Evolutionary conservation across 1,140 invertebrate species (phyloP).

Genomic region (Atta texana): DNA sequence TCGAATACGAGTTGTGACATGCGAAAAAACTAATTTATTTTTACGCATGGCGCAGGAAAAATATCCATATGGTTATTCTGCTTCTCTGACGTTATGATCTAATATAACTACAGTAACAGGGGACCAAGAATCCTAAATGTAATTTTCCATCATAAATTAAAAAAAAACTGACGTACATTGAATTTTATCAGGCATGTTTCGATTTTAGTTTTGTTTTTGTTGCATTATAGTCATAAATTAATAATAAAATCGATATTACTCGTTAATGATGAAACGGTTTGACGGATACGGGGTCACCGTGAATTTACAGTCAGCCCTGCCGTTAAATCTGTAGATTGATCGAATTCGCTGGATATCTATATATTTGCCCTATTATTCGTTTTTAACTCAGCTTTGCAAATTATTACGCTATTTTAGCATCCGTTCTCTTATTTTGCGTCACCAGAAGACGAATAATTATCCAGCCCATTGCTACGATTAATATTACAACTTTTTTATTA

Average conservation of each 20-base stretch:
- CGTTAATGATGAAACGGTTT: neutral
- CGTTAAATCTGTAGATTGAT: neutral
- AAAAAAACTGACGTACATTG: neutral
- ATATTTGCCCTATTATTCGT: neutral
- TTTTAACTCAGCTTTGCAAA: neutral
- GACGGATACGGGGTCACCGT: neutral
- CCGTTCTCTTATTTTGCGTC: neutral
- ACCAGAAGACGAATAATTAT: constrained; percentile 24
- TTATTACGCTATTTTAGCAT: neutral
- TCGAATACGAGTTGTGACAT: neutral
- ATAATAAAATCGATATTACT: constrained; percentile 14
- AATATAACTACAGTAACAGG: too few species aligned
- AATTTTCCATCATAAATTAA: neutral
- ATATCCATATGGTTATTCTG: neutral
- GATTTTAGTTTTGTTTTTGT: neutral
- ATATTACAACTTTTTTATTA: constrained; percentile 39
- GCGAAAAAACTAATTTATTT: constrained; percentile 25
- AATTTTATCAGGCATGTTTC: neutral
- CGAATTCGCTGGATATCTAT: neutral
- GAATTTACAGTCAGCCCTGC: neutral
- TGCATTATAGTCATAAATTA: neutral
- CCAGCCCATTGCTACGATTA: constrained; percentile 13
- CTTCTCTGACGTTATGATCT: neutral
- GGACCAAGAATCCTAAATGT: neutral
- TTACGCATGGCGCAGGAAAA: too few species aligned